Base-by-base conservation (phyloP, 2,797 vertebrate genomes). In the Sebastes taczanowskii region DNA sequence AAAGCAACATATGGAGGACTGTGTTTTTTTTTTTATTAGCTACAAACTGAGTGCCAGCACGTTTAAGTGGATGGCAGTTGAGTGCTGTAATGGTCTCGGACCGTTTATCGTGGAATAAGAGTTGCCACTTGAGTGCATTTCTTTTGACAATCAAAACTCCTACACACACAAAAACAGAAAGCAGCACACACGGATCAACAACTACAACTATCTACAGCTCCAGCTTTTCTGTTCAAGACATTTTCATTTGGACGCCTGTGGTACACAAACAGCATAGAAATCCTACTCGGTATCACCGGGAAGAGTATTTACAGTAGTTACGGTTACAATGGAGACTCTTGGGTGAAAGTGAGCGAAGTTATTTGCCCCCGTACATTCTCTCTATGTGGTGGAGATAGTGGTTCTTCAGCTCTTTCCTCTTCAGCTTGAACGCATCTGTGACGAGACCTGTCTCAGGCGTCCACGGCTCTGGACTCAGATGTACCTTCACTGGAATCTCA, bases 361-460 rank as follows among this genome's bases (percentile, higher is more conserved):
- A 99, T 95, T 99, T 99, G 32, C 97, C 96, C 7, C 98, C 98
- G 0, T 99, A 99, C 99, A 99, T 99, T 93, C 98, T 94, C 92
- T 99, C 98, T 11, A 99, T 99, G 91, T 99, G 97, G 0, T 96
- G 96, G 83, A 98, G 95, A 96, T 99, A 99, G 95, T 99, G 97
- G 92, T 99, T 98, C 95, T 97, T 99, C 86, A 99, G 94, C 90
- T 99, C 98, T 92, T 97, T 99, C 90, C 99, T 97, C 94, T 99
- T 99, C 91, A 99, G 94, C 92, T 99, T 99, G 94, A 99, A 99
- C 1, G 99, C 98, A 2, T 99, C 99, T 0, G 99, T 99, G 66
- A 99, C 99, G 1, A 99, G 91, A 35, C 99, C 99, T 0, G 98
- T 99, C 94, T 99, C 99, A 0, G 98, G 98, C 2, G 99, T 99